Evolutionary conservation across 2,113 vertebrate species (phyloP).

Genomic region (Mormyrus iriodes): DNA sequence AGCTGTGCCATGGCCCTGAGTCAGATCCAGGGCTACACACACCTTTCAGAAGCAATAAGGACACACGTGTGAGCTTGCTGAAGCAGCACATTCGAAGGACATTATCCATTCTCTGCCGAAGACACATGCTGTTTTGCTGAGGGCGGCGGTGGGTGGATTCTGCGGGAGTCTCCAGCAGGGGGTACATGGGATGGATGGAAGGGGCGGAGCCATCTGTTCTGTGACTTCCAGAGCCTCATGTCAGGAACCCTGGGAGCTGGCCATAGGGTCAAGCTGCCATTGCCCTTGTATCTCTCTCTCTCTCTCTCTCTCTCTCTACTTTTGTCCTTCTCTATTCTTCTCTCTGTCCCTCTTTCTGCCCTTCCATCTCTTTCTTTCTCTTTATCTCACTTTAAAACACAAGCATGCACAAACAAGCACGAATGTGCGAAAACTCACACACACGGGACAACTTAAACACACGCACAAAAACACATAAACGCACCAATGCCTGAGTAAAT

Average conservation of each 20-base stretch:
- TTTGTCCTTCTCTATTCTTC: background rate
- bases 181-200: background rate
- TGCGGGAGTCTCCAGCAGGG: background rate
- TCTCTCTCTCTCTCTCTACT: background rate
- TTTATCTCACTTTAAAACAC: background rate
- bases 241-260: background rate
- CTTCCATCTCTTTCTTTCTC: background rate
- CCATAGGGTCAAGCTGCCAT: background rate
- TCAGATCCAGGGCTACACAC: background rate
- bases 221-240: background rate
- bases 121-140: background rate
- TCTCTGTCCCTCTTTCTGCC: background rate
- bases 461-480: background rate
- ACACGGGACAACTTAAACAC: background rate
- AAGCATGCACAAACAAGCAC: background rate
- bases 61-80: background rate
- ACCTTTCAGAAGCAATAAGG: background rate
- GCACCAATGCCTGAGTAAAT: background rate
- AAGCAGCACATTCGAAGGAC: background rate
- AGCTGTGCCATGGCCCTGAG: background rate
- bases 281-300: background rate
- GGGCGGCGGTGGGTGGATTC: background rate
- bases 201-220: background rate
- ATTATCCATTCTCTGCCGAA: background rate
- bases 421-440: background rate